Evolutionary conservation across 2,113 vertebrate species (phyloP).

Genomic region (Triplophysa tibetana): DNA sequence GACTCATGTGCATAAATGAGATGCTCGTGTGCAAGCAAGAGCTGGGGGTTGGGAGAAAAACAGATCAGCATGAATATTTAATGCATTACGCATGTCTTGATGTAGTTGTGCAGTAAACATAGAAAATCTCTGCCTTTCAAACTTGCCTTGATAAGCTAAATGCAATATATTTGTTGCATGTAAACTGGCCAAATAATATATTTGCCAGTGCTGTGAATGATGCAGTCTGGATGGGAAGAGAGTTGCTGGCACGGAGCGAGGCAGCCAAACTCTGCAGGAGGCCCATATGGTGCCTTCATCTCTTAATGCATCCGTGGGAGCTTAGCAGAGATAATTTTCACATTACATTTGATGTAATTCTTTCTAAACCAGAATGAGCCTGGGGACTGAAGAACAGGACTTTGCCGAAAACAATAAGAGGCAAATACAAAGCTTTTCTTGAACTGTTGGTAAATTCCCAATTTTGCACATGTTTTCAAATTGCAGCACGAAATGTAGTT

Average conservation of each 20-base stretch:
- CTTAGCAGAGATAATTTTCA: conserved; percentile 21
- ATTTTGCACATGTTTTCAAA: no score
- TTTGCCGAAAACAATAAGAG: background rate
- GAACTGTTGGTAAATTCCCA: background rate
- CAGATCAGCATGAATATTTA: background rate
- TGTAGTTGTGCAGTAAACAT: conserved; percentile 5
- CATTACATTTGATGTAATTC: background rate
- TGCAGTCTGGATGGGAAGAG: background rate
- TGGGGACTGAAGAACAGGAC: background rate
- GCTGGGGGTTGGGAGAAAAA: background rate
- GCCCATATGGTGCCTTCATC: conserved; percentile 37
- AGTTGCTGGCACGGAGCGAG: background rate
- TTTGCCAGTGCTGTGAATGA: background rate
- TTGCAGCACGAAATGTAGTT: no score
- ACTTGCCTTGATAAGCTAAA: background rate
- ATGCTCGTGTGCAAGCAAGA: background rate
- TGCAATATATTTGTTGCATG: conserved; percentile 4
- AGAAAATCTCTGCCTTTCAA: background rate
- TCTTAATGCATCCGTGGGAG: conserved; percentile 28
- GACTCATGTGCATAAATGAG: background rate
- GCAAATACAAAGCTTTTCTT: conserved; percentile 3
- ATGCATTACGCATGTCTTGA: background rate
- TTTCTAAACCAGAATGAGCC: conserved; percentile 1
- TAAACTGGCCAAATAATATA: background rate
- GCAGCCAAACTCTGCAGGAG: conserved; percentile 18